These are phyloP conservation scores for Marisa cornuarietis DNA, from an alignment of 1,140 invertebrate genomes.

Conservation along the genomic window DNA sequence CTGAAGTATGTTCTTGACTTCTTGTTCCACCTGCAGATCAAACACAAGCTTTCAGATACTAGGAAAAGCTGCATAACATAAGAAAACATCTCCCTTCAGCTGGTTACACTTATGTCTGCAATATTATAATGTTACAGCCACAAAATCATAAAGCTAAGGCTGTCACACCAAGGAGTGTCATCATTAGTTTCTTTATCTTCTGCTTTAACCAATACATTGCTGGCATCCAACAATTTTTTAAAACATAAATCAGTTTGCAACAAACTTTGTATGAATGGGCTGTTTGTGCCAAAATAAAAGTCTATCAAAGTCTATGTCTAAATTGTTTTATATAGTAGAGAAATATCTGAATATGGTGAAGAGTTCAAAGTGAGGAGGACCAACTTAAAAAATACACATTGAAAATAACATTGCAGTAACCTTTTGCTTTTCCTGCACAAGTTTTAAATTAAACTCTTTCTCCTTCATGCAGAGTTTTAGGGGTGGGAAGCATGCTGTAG, in stretches of 20 bases:
- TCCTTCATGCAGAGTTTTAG: constrained; percentile 55
- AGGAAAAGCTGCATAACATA: neutral
- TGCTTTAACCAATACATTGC: no score
- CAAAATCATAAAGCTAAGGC: no score
- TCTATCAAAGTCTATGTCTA: neutral
- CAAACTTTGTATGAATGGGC: neutral
- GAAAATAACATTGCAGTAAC: constrained; percentile 25
- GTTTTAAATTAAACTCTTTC: constrained; percentile 53
- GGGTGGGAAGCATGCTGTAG: constrained; percentile 34
- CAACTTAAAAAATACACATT: neutral
- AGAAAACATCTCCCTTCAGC: neutral
- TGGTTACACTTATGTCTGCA: neutral
- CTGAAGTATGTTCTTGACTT: constrained; percentile 47
- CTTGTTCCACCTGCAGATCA: constrained; percentile 47
- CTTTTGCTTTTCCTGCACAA: constrained; percentile 56
- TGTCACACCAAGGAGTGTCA: no score
- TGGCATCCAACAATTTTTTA: neutral
- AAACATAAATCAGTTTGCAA: neutral
- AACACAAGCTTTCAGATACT: constrained; percentile 7
- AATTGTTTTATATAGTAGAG: neutral
- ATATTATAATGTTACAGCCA: neutral
- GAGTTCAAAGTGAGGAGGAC: no score
- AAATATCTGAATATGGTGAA: neutral
- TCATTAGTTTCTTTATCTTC: no score
- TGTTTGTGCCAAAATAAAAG: neutral